Evolutionary conservation across 2,888 invertebrate genomes (phyloP), one percentile per base, ranked within the genome.

Genomic region (Plagodis dolabraria): DNA sequence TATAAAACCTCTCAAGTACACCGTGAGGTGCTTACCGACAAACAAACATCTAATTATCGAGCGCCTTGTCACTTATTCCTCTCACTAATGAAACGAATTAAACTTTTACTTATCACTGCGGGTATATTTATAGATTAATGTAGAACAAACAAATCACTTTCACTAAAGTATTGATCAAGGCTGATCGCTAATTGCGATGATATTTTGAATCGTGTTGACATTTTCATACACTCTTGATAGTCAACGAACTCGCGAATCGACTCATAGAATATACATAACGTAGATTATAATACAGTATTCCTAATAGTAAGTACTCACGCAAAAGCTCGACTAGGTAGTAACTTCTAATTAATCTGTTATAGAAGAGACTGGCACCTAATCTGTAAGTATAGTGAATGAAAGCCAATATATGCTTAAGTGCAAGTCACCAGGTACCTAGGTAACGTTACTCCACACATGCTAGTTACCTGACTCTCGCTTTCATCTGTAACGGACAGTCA

Each of bases 381-480:
- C 40, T 40, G 40, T 10, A 22, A 4, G 22, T 22, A 22, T 22
- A 22, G 22, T 47, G 57, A 57, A 57, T 46, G 47, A 57, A 49
- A 49, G 49, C 38, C n/a, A 22, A 22, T 22, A 22, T 22, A 22
- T 2, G 22, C 22, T 22, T 22, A 2, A 22, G 4, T 22, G 9
- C 38, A 8, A 38, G 9, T 12, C 12, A 6, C 11, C 12, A 11
- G 12, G 12, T 43, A 6, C 6, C 7, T 12, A 11, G 12, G 45
- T n/a, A 44, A 10, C 8, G 44, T 9, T 44, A 12, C 22, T 40
- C 10, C 40, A 10, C 11, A 45, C 38, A 33, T 34, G 48, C 60
- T 43, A 54, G 46, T 60, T 52, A 56, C 49, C 50, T 45, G 33
- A 36, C 54, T 60, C 54, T 55, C 59, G 51, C 59, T 60, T 60